A percentile compares a stretch with the other conserved stretches of the same genome.
Conservation (phyloP, 1,140 invertebrate species). For the Atta colombica region DNA sequence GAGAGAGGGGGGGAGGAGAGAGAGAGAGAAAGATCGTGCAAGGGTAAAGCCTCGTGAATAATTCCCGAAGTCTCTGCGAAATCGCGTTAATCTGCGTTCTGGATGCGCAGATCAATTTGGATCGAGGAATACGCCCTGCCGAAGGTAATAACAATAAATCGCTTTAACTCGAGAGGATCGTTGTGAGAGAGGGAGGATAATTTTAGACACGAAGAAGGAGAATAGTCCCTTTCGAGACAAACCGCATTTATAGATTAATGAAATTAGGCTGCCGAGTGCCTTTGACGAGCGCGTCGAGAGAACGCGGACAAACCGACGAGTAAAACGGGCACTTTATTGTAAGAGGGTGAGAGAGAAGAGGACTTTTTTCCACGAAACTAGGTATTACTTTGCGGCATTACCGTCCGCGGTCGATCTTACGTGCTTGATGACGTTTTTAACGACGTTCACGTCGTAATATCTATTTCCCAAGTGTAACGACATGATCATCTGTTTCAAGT, state of each 20-base stretch:
- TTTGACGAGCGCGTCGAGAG: conserved; percentile 16
- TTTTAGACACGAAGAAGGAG: conserved; percentile 16
- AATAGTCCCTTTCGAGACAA: conserved; percentile 11
- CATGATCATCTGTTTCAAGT: conserved; percentile 20
- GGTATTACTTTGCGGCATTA: conserved; percentile 58
- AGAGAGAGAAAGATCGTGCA: conserved; percentile 13
- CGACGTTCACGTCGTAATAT: conserved; percentile 52
- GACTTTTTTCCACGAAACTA: conserved; percentile 43
- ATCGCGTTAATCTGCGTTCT: conserved; percentile 72
- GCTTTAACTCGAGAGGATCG: conserved; percentile 22
- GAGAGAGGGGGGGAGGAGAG: background rate
- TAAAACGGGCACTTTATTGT: background rate
- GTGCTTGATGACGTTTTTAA: conserved; percentile 61
- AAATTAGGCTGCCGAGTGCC: conserved; percentile 29
- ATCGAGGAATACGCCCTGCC: conserved; percentile 17
- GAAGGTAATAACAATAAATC: conserved; percentile 42
- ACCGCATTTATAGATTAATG: conserved; percentile 12
- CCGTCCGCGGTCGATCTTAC: conserved; percentile 38
- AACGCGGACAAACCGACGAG: background rate
- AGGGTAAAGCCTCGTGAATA: conserved; percentile 80
- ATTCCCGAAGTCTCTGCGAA: conserved; percentile 75
- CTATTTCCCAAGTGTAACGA: conserved; percentile 47
- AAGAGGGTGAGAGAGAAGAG: background rate
- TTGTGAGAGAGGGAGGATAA: conserved; percentile 22
- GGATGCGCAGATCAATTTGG: conserved; percentile 55